Percentiles rank a stretch among this genome's conserved stretches.
These are phyloP conservation scores for Drosophila nigricruria DNA, from an alignment of 2,888 invertebrate species.

Conservation along the genomic window DNA sequence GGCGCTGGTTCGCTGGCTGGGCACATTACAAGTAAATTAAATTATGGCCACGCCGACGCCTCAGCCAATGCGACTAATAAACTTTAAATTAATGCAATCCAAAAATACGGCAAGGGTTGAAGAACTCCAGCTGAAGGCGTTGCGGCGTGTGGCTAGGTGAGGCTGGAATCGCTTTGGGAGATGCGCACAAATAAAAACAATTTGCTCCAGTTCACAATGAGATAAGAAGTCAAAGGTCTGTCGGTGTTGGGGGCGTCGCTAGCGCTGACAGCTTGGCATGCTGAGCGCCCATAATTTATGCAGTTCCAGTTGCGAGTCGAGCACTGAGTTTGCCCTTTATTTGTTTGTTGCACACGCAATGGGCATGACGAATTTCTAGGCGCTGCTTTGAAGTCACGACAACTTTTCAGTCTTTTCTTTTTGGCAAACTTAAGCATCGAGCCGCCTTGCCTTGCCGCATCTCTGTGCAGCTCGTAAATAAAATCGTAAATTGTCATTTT, in stretches of 20 bases:
- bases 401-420: conserved; percentile 1
- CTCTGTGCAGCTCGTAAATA: conserved; percentile 72
- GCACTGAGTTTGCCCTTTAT: conserved; percentile 12
- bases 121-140: conserved; percentile 48
- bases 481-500: conserved; percentile 80
- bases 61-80: conserved; percentile 63
- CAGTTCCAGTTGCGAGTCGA: conserved; percentile 47
- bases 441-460: conserved; percentile 9
- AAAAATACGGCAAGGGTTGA: conserved; percentile 54
- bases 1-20: conserved; percentile 25
- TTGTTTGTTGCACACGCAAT: conserved; percentile 59
- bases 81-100: conserved; percentile 75
- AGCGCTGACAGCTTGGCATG: conserved; percentile 70
- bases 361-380: conserved; percentile 71
- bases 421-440: conserved; percentile 18
- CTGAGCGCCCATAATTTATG: conserved; percentile 71
- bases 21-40: conserved; percentile 71
- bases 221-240: conserved; percentile 31
- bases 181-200: conserved; percentile 58
- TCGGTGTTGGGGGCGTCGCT: conserved; percentile 23
- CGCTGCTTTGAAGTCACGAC: conserved; percentile 69
- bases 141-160: conserved; percentile 46
- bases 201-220: conserved; percentile 72
- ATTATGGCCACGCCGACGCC: conserved; percentile 61
- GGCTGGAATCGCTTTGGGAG: conserved; percentile 28